phyloP scores from a whole-genome alignment of 2,113 vertebrate genomes.

The Herpailurus yagouaroundi region DNA sequence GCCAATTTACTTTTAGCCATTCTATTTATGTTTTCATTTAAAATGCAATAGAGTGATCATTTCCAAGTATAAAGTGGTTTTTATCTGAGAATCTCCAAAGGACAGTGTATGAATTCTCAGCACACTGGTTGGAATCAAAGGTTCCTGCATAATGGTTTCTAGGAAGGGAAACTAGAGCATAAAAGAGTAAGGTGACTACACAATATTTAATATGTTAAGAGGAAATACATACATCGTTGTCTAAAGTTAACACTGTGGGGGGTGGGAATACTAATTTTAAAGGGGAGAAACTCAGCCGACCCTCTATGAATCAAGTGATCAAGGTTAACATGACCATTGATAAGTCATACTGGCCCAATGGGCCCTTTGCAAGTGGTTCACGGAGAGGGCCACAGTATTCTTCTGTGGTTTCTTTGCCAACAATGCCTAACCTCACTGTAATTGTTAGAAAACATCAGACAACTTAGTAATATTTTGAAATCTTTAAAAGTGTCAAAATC shows the following conservation, averaged over 20 bases:
- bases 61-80: constrained; percentile 12
- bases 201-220: not conserved
- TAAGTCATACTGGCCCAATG: not conserved
- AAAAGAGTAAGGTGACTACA: not conserved
- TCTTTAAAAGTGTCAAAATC: not conserved
- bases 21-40: constrained; percentile 51
- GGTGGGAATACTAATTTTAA: fast-evolving
- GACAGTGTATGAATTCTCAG: not conserved
- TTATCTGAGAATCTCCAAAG: not conserved
- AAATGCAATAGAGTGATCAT: not conserved
- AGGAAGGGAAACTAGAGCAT: not conserved
- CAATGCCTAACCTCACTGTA: fast-evolving
- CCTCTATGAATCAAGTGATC: not conserved
- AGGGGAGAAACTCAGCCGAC: not conserved
- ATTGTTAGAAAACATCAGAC: not conserved
- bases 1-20: constrained; percentile 43
- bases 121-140: not conserved
- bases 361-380: fast-evolving
- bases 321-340: too few relatives aligned
- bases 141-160: not conserved
- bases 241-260: not conserved
- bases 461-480: not conserved
- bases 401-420: not conserved
- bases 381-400: not conserved
- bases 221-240: not conserved